These are phyloP conservation scores for Perizoma affinitatum DNA, from an alignment of 2,888 invertebrate genomes.

Conservation along the genomic window DNA sequence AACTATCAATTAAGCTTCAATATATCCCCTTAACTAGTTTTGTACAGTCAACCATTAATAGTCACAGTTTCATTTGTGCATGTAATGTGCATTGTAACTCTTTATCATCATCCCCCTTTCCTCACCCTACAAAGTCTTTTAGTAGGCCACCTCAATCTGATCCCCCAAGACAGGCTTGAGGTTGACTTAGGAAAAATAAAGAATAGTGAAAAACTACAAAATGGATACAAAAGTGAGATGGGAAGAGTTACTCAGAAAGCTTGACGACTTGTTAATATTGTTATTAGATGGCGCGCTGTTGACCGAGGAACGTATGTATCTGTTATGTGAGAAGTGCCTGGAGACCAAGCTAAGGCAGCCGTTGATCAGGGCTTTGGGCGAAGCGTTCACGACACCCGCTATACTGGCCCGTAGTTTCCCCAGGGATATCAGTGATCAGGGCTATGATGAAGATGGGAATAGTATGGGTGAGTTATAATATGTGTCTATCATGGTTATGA, in stretches of 20 bases:
- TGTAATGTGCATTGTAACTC: no score
- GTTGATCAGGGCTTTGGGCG: conserved; percentile 89
- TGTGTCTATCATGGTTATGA: no score
- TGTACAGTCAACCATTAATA: conserved; percentile 1
- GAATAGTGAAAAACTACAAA: not conserved
- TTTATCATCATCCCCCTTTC: no score
- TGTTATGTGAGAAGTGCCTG: conserved; percentile 90
- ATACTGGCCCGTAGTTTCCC: conserved; percentile 89
- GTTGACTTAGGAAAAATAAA: no score
- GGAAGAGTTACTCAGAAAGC: conserved; percentile 43
- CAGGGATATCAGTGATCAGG: conserved; percentile 60
- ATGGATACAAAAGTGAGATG: conserved; percentile 35
- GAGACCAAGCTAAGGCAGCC: conserved; percentile 87
- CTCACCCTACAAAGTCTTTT: no score
- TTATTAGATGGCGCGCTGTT: conserved; percentile 80
- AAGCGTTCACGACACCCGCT: conserved; percentile 87
- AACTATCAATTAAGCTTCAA: conserved; percentile 6
- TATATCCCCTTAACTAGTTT: not conserved
- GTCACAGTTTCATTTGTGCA: not conserved
- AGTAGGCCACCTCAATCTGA: no score
- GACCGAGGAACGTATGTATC: conserved; percentile 90
- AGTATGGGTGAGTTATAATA: conserved; percentile 58
- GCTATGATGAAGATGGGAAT: conserved; percentile 44
- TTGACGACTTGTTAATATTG: conserved; percentile 54
- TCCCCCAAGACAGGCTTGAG: no score